Evolutionary conservation across 2,888 invertebrate genomes (phyloP).

Genomic region (Mayetiola destructor): DNA sequence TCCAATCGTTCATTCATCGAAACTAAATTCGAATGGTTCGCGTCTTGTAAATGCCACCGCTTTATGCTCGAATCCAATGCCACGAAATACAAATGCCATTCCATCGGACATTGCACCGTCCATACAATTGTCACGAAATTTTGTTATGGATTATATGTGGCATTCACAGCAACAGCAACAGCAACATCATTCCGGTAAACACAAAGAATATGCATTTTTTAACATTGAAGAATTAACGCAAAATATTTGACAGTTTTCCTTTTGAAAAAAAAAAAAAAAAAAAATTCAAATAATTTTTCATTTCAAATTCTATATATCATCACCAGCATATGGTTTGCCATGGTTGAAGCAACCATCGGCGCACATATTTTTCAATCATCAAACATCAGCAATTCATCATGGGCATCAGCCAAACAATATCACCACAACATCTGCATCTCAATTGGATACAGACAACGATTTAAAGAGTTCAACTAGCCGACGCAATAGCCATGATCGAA

Average conservation of each 20-base stretch:
- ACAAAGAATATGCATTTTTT: neutral
- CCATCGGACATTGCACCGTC: conserved; percentile 16
- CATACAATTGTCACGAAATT: conserved; percentile 46
- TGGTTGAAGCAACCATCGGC: conserved; percentile 41
- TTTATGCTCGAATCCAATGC: neutral
- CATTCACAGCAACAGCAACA: conserved; percentile 38
- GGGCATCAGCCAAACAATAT: neutral
- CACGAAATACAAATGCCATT: neutral
- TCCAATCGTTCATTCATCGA: conserved; percentile 8
- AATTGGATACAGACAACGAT: neutral
- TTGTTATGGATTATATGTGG: conserved; percentile 72
- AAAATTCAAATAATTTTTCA: conserved; percentile 20
- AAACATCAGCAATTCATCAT: conserved; percentile 11
- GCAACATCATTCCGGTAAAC: conserved; percentile 24
- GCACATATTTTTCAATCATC: conserved; percentile 6
- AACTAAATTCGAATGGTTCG: neutral
- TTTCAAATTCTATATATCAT: conserved; percentile 48
- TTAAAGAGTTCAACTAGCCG: neutral
- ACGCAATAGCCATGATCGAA: neutral
- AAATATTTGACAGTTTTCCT: conserved; percentile 23
- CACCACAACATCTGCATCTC: neutral
- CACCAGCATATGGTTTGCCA: conserved; percentile 49
- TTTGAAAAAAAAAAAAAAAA: conserved; percentile 24
- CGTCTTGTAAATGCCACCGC: neutral
- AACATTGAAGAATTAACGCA: conserved; percentile 23